Evolutionary conservation across 2,888 invertebrate species (phyloP).

Genomic region (Cheilosia soror): DNA sequence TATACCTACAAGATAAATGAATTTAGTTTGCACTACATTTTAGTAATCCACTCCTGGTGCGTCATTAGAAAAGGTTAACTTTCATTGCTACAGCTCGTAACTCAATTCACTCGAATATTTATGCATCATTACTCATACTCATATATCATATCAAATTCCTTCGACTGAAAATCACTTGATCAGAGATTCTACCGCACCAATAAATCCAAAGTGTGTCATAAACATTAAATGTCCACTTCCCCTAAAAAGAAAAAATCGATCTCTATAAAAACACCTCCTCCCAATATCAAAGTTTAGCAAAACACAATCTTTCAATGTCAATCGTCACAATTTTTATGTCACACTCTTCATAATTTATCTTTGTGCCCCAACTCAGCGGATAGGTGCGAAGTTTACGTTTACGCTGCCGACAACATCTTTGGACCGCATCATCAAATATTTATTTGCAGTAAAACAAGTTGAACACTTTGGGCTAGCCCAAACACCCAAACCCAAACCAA

Average conservation of each 20-base stretch:
- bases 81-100: not conserved
- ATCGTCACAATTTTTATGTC: slow-evolving; percentile 7
- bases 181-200: slow-evolving; percentile 6
- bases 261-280: not conserved
- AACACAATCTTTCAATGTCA: slow-evolving; percentile 19
- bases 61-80: not conserved
- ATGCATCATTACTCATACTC: not conserved
- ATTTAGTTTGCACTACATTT: no score
- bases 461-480: slow-evolving; percentile 26
- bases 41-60: no score
- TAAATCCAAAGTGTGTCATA: slow-evolving; percentile 43
- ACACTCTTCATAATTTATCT: slow-evolving; percentile 24
- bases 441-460: slow-evolving; percentile 54
- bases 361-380: slow-evolving; percentile 9
- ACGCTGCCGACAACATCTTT: slow-evolving; percentile 20
- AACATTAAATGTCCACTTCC: slow-evolving; percentile 16
- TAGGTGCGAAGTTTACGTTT: slow-evolving; percentile 48
- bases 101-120: not conserved
- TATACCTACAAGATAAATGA: no score
- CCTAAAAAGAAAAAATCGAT: not conserved
- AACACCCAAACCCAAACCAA: not conserved
- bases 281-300: slow-evolving; percentile 27
- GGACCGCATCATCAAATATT: slow-evolving; percentile 45
- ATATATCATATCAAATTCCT: slow-evolving; percentile 13
- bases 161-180: no score